Conservation (phyloP, 2,888 invertebrate species). For the Lucinisca nassula region DNA sequence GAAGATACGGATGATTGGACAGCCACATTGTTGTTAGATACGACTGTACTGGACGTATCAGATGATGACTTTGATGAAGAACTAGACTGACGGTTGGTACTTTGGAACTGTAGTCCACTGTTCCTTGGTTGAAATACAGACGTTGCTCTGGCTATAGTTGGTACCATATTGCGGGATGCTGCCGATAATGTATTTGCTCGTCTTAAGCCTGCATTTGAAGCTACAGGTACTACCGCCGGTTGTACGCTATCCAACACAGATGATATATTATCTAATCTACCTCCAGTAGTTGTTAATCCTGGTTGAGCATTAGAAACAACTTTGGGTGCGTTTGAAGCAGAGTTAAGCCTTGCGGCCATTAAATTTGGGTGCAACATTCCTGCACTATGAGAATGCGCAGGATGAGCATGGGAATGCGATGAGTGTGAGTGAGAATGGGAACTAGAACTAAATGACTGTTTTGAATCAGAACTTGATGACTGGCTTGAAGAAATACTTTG, state of each 20-base stretch:
- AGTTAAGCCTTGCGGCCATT: neutral
- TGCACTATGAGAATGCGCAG: neutral
- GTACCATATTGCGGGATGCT: neutral
- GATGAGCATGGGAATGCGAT: neutral
- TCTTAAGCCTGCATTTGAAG: too few relatives aligned
- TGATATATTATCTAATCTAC: neutral
- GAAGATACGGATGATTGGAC: constrained; percentile 11
- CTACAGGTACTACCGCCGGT: too few relatives aligned
- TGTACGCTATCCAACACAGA: too few relatives aligned
- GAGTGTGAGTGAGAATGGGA: neutral
- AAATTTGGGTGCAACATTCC: neutral
- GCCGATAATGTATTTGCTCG: too few relatives aligned
- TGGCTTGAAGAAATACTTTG: neutral
- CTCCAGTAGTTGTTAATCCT: neutral
- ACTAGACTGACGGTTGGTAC: too few relatives aligned
- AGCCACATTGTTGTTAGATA: neutral
- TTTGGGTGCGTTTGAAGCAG: neutral
- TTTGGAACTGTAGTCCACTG: too few relatives aligned
- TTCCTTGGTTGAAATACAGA: neutral
- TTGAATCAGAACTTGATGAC: neutral
- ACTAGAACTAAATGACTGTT: neutral
- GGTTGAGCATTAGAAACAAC: neutral
- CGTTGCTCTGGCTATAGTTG: neutral
- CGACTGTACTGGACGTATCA: neutral
- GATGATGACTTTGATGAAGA: neutral